Percentiles rank a stretch among this genome's conserved stretches.
Conservation (phyloP, 2,113 vertebrate genomes). For the Mustela nigripes region DNA sequence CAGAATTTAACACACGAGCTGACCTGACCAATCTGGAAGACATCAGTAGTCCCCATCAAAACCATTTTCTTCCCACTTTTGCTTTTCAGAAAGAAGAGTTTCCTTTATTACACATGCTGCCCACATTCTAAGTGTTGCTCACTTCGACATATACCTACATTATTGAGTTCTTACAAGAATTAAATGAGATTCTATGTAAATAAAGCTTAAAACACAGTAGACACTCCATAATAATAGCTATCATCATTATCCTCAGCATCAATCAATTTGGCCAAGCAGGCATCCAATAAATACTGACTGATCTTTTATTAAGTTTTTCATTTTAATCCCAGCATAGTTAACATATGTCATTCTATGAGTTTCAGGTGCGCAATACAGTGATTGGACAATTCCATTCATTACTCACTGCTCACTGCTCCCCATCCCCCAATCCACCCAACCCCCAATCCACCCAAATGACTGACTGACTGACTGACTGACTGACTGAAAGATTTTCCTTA, state of each 20-base stretch:
- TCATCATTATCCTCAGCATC: conserved; percentile 49
- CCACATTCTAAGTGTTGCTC: background rate
- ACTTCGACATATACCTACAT: background rate
- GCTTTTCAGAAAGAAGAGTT: conserved; percentile 5
- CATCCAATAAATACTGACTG: conserved; percentile 62
- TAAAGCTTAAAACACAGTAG: conserved; percentile 22
- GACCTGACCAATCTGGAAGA: background rate
- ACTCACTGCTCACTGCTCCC: background rate
- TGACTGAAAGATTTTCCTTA: background rate
- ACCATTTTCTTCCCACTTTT: background rate
- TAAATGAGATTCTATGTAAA: conserved; percentile 55
- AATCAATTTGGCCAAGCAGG: conserved; percentile 47
- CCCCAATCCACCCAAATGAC: background rate
- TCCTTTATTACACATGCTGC: background rate
- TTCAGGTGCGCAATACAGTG: background rate
- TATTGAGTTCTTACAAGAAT: conserved; percentile 24
- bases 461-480: background rate
- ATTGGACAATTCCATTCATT: background rate
- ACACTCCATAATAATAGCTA: conserved; percentile 13
- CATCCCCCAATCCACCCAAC: background rate
- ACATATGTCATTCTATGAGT: background rate
- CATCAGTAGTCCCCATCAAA: background rate
- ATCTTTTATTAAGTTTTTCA: background rate
- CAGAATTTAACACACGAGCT: background rate
- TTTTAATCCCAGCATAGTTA: background rate